Base-by-base conservation (phyloP, 2,113 vertebrate species). In the Phalacrocorax aristotelis region DNA sequence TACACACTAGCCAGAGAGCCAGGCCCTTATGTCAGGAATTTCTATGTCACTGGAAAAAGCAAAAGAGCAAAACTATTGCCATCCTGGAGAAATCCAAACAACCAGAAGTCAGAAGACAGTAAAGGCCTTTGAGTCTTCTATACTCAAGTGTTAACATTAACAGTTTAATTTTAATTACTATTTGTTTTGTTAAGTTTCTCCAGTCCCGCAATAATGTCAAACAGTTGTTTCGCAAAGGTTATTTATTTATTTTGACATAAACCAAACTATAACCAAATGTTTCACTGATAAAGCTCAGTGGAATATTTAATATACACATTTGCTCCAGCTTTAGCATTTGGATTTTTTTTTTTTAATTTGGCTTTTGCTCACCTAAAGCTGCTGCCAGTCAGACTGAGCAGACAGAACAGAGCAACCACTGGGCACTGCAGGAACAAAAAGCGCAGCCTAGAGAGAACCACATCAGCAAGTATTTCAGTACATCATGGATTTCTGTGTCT, bases 1-100 rank as follows among this genome's bases (percentile, higher is more conserved):
- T 74, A 90, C 66, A 94, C 38, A 44, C 66, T 42, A 85, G 66
- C 66, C 42, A 62, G 49, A 77, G 83, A 81, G 70, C 46, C 84
- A 83, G 60, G 51, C 60, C 93, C 77, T 95, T 77, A 25, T 15
- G 58, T 89, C 64, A 93, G 77, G 61, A 95, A 89, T 87, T 91
- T 69, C 57, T 82, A 8, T 62, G 60, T 52, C 83, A 91, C 40
- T 85, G 49, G 65, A 89, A 90, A 90, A 84, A 72, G 23, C n/a
- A 48, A 83, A 36, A 70, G 38, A 93, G 27, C 15, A 91, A 91
- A 89, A 95, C 65, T 36, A 84, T 15, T 65, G 55, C 83, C 57
- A 79, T 16, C 12, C 17, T 60, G 66, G 83, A 91, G 74, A 95
- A 95, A 92, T 10, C 51, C 72, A 87, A 92, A 84, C 57, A 95